Percentiles rank a stretch among this genome's conserved stretches.
Evolutionary conservation across 2,113 vertebrate species (phyloP).

Genomic region (Brachypodius melanocephalos): DNA sequence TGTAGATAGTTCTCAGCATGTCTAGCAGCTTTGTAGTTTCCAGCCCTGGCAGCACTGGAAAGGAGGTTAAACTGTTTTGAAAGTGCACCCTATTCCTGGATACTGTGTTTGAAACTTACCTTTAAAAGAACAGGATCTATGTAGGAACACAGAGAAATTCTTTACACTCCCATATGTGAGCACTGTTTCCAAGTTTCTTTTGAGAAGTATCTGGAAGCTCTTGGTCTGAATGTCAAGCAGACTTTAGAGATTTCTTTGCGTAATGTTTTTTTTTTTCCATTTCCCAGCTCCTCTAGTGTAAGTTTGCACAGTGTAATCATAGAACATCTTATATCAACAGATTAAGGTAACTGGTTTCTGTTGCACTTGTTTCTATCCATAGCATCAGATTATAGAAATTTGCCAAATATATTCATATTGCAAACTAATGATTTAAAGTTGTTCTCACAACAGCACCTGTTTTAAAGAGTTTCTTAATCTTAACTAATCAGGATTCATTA

Average conservation of each 20-base stretch:
- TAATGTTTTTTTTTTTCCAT: neutral
- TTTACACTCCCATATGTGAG: neutral
- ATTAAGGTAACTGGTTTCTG: neutral
- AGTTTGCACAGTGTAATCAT: neutral
- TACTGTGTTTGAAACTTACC: neutral
- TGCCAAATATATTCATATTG: neutral
- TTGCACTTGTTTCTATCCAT: neutral
- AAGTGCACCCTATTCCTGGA: neutral
- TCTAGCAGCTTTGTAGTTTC: neutral
- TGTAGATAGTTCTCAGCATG: neutral
- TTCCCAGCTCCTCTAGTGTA: neutral
- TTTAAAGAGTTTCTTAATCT: neutral
- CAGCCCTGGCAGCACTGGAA: neutral
- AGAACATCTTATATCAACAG: neutral
- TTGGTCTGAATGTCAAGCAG: neutral
- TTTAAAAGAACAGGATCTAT: neutral
- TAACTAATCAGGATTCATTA: neutral
- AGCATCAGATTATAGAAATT: neutral
- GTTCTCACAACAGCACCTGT: rapidly evolving
- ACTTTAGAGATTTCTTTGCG: neutral
- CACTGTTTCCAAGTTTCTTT: neutral
- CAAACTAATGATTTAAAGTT: neutral
- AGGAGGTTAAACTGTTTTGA: neutral
- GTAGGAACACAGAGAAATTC: neutral
- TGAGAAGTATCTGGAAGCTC: neutral